These are phyloP conservation scores for Eciton burchellii DNA, from an alignment of 1,140 invertebrate species.

Conservation along the genomic window DNA sequence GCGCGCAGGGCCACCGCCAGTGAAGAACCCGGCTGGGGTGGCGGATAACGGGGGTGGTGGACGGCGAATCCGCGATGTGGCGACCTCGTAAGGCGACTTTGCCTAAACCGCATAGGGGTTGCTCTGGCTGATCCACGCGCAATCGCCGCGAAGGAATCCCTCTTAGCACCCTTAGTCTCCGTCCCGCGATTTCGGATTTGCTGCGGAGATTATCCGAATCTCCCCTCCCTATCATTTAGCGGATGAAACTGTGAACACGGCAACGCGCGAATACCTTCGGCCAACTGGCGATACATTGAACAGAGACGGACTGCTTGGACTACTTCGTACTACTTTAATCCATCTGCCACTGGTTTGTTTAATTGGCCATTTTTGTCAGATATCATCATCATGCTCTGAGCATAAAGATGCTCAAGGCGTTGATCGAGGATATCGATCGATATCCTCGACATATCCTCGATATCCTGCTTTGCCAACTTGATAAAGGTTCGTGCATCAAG, in stretches of 20 bases:
- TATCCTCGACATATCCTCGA: too few species aligned
- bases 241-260: too few species aligned
- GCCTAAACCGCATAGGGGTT: conserved; percentile 65
- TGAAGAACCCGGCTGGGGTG: conserved; percentile 38
- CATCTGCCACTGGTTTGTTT: not conserved
- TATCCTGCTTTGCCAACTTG: too few species aligned
- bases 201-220: too few species aligned
- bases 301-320: too few species aligned
- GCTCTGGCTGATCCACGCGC: not conserved
- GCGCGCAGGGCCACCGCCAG: conserved; percentile 63
- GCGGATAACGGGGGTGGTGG: conserved; percentile 50
- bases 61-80: conserved; percentile 70
- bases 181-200: conserved; percentile 9
- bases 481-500: not conserved
- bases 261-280: too few species aligned
- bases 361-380: not conserved
- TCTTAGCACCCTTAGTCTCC: not conserved
- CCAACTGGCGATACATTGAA: too few species aligned
- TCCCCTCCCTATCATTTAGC: not conserved
- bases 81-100: conserved; percentile 70
- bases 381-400: not conserved
- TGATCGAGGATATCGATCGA: not conserved
- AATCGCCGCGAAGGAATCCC: conserved; percentile 23
- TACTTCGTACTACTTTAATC: too few species aligned
- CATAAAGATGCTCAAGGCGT: not conserved